Evolutionary conservation across 1,140 invertebrate genomes (phyloP), one percentile per base, ranked within the genome.

Genomic region (Musca vetustissima): DNA sequence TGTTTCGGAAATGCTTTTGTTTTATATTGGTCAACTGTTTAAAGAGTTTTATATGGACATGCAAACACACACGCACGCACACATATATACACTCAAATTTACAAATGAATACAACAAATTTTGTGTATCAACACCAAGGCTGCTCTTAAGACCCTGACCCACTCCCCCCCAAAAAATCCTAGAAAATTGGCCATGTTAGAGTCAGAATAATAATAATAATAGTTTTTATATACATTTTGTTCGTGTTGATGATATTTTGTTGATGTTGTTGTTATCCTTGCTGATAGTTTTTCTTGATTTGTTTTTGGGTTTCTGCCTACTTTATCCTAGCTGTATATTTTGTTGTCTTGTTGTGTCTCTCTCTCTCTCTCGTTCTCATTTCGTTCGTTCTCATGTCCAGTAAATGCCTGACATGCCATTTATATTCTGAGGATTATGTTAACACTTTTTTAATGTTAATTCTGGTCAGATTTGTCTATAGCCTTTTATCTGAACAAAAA

Each of bases 1-100:
- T 68, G 67, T 64, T 61, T 64, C 25, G 43, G 47, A 68, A 50
- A 61, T 68, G 36, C 47, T n/a, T 49, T 50, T 47, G 32, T 7
- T 64, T 64, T 64, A n/a, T 64, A 64, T 47, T 64, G 59, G n/a
- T 43, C 28, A 28, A 28, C 28, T 28, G n/a, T n/a, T 28, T 28
- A 28, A 28, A 8, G 28, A 28, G 28, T 28, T 28, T 4, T 28
- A 4, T 28, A 8, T 28, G 8, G 3, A 28, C 28, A 28, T 8
- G 28, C 28, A 28, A 3, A 28, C 28, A 28, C 8, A n/a, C 28
- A 4, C 28, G 28, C 43, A 14, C 22, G 24, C 53, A 25, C 6
- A 14, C 53, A 55, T 55, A 25, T 11, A 15, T 14, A 15, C 28
- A 32, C 55, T 28, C 22, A n/a, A n/a, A n/a, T n/a, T 32, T 8